phyloP scores from a whole-genome alignment of 1,140 invertebrate genomes.

The Aphelenchoides besseyi region DNA sequence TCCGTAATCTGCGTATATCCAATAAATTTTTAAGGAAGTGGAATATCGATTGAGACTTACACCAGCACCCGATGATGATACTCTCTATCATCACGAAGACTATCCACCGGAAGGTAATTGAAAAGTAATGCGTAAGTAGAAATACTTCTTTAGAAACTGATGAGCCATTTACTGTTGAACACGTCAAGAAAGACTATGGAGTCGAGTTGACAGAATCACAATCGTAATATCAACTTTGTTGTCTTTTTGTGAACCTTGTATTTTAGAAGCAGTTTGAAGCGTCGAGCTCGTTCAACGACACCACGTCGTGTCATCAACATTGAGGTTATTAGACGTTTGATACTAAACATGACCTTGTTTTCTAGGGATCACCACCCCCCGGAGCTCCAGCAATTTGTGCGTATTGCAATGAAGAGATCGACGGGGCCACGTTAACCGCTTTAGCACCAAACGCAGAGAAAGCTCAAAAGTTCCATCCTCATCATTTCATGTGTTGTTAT shows the following conservation, averaged over 20 bases:
- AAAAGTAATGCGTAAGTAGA: slow-evolving; percentile 10
- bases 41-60: slow-evolving; percentile 59
- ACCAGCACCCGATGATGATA: slow-evolving; percentile 53
- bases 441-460: slow-evolving; percentile 55
- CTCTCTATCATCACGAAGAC: slow-evolving; percentile 47
- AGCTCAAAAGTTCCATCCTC: slow-evolving; percentile 63
- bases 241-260: no score
- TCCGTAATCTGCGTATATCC: neutral
- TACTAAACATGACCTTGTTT: neutral
- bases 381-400: slow-evolving; percentile 53
- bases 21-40: slow-evolving; percentile 44
- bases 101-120: slow-evolving; percentile 34
- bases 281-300: slow-evolving; percentile 57
- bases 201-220: slow-evolving; percentile 58
- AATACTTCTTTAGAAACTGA: slow-evolving; percentile 48
- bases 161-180: slow-evolving; percentile 55
- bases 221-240: slow-evolving; percentile 36
- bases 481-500: slow-evolving; percentile 56
- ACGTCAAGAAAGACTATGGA: slow-evolving; percentile 58
- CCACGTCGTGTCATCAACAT: slow-evolving; percentile 60
- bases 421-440: slow-evolving; percentile 57
- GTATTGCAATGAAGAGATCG: slow-evolving; percentile 60
- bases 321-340: slow-evolving; percentile 38
- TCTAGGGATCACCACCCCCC: slow-evolving; percentile 43
- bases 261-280: slow-evolving; percentile 55